phyloP scores from a whole-genome alignment of 2,113 vertebrate genomes.

The Corvus moneduloides region DNA sequence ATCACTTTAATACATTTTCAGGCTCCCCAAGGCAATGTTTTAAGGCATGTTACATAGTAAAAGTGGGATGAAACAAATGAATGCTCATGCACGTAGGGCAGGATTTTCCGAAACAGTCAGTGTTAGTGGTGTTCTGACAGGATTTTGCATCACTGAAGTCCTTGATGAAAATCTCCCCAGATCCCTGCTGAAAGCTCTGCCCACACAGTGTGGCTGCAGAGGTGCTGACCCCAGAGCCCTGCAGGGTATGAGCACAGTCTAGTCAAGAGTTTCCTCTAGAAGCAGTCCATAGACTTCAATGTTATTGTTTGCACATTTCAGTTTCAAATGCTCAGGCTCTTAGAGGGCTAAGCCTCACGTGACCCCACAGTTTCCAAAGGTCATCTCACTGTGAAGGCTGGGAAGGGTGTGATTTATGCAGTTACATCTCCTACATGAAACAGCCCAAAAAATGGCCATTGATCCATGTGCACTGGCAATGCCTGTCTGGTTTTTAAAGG shows the following conservation, averaged over 20 bases:
- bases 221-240: not conserved
- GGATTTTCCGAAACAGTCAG: not conserved
- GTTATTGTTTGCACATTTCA: not conserved
- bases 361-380: not conserved
- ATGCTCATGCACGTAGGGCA: not conserved
- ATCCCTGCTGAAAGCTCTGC: not conserved
- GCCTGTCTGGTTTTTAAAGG: not conserved
- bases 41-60: conserved; percentile 13
- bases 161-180: not conserved
- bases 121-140: not conserved
- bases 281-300: not conserved
- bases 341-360: not conserved
- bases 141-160: not conserved
- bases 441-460: not conserved
- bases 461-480: rapidly evolving
- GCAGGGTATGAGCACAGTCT: not conserved
- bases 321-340: not conserved
- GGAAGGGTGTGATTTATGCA: not conserved
- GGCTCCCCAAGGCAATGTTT: conserved; percentile 18
- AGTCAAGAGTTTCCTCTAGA: not conserved
- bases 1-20: conserved; percentile 18
- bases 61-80: not conserved
- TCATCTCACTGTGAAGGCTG: not conserved
- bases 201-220: not conserved
- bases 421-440: not conserved